Evolutionary conservation across 2,888 invertebrate genomes (phyloP).

Genomic region (Pyrgus malvae): DNA sequence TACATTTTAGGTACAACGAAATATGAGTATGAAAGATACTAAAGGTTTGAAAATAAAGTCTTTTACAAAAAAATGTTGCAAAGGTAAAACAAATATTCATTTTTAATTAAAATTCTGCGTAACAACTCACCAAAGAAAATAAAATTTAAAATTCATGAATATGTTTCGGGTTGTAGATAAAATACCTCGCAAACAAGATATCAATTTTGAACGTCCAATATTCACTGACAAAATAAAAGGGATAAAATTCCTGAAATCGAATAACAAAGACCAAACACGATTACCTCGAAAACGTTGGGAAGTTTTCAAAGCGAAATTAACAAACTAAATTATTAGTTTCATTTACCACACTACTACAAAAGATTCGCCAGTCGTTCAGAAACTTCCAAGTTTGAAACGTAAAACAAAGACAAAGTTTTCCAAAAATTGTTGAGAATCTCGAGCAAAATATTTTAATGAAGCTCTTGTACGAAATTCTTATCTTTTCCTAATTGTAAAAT

Average conservation of each 20-base stretch:
- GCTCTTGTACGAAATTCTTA: slow-evolving; percentile 42
- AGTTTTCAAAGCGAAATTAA: slow-evolving; percentile 6
- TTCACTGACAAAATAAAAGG: slow-evolving; percentile 9
- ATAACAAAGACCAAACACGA: neutral
- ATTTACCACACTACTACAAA: slow-evolving; percentile 6
- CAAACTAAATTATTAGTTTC: slow-evolving; percentile 12
- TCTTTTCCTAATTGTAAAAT: slow-evolving; percentile 54
- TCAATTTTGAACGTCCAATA: slow-evolving; percentile 12
- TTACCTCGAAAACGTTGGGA: slow-evolving; percentile 1
- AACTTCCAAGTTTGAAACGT: slow-evolving; percentile 7
- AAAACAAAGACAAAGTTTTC: slow-evolving; percentile 11
- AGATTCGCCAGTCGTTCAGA: slow-evolving; percentile 10
- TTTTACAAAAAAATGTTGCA: too few species aligned
- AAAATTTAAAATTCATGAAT: neutral
- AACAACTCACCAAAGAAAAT: neutral
- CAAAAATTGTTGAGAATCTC: slow-evolving; percentile 44
- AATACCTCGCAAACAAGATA: neutral
- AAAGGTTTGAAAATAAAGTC: too few species aligned
- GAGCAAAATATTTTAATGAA: slow-evolving; percentile 69
- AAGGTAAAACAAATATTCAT: slow-evolving; percentile 19
- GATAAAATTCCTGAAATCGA: neutral
- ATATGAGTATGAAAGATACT: too few species aligned
- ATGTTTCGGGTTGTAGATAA: neutral
- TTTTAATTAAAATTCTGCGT: neutral
- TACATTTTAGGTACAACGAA: too few species aligned